A percentile compares a stretch with the other conserved stretches of the same genome.
phyloP scores from a whole-genome alignment of 2,888 invertebrate genomes.

The Laothoe populi region DNA sequence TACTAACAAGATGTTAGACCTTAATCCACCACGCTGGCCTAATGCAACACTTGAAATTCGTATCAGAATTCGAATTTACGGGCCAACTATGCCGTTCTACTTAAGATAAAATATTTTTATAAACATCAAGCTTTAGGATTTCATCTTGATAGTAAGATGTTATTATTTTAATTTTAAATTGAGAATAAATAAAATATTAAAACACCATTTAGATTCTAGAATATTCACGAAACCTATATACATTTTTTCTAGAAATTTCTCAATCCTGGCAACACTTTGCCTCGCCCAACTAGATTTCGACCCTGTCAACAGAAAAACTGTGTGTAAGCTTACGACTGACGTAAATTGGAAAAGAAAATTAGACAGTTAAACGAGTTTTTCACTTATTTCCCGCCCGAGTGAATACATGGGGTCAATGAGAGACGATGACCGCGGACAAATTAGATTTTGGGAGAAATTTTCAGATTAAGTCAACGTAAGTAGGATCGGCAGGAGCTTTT shows the following conservation, averaged over 20 bases:
- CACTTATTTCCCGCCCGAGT: constrained; percentile 27
- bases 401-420: constrained; percentile 13
- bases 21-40: no score
- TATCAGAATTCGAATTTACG: no score
- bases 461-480: background rate
- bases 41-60: no score
- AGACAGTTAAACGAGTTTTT: constrained; percentile 36
- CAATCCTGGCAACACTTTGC: constrained; percentile 23
- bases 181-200: no score
- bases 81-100: no score
- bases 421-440: background rate
- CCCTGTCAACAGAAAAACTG: constrained; percentile 32
- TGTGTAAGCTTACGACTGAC: constrained; percentile 33
- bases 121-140: no score
- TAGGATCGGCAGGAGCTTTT: background rate
- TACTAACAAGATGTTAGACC: no score
- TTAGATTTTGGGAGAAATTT: background rate
- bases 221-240: no score
- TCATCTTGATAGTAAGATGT: no score
- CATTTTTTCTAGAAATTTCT: background rate
- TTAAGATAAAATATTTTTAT: no score
- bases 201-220: no score
- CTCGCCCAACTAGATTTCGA: constrained; percentile 24
- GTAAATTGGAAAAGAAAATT: constrained; percentile 41
- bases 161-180: no score